A percentile compares a stretch with the other conserved stretches of the same genome.
These are phyloP conservation scores for Drosophila flavopinicola DNA, from an alignment of 2,888 invertebrate genomes.

Conservation along the genomic window DNA sequence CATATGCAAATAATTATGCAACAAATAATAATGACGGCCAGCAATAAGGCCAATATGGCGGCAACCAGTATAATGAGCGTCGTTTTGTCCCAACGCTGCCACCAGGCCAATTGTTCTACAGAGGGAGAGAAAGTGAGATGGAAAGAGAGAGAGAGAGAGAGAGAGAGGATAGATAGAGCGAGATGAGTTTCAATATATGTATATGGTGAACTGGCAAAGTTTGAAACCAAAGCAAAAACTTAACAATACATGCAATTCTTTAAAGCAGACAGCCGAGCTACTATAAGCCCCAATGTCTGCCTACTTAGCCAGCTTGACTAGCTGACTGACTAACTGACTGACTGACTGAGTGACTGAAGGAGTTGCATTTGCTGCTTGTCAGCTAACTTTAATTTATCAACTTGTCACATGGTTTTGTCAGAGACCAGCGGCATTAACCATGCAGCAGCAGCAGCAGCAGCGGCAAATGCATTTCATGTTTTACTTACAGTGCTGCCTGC, in stretches of 20 bases:
- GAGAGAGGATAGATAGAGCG: constrained; percentile 7
- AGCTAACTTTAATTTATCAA: constrained; percentile 71
- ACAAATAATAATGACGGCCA: constrained; percentile 91
- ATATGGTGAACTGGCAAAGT: constrained; percentile 12
- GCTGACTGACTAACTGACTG: constrained; percentile 34
- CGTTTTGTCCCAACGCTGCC: constrained; percentile 91
- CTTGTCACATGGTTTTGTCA: constrained; percentile 64
- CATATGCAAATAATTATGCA: constrained; percentile 94
- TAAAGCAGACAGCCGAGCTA: constrained; percentile 48
- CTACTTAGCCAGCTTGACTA: constrained; percentile 51
- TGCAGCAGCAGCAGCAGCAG: constrained; percentile 19
- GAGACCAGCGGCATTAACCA: constrained; percentile 17
- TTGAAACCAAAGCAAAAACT: constrained; percentile 33
- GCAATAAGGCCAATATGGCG: constrained; percentile 88
- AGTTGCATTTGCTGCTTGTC: constrained; percentile 32
- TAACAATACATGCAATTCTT: constrained; percentile 53
- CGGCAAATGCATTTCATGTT: constrained; percentile 47
- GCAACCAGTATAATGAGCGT: constrained; percentile 90
- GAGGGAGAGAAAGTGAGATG: constrained; percentile 24
- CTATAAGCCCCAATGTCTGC: constrained; percentile 43
- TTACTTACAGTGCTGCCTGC: constrained; percentile 29
- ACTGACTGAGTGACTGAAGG: constrained; percentile 29
- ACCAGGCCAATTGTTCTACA: constrained; percentile 91
- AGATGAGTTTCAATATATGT: constrained; percentile 22
- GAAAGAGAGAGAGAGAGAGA: constrained; percentile 17